Conservation (phyloP, 2,113 vertebrate genomes). For the Condylura cristata region DNA sequence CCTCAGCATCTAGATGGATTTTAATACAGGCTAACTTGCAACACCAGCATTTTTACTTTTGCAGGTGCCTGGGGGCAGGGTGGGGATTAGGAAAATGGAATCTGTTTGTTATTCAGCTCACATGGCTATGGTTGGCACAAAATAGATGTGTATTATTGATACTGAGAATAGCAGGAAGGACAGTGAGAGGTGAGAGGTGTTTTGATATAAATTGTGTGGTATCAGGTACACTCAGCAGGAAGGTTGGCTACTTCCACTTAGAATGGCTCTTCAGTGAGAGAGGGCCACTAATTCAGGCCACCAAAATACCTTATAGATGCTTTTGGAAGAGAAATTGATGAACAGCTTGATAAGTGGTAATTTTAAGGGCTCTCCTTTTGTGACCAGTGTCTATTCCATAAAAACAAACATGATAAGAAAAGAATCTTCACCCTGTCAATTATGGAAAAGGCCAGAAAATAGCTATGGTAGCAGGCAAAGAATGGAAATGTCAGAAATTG, state of each 20-base stretch:
- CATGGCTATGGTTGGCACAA: not conserved
- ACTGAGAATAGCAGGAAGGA: not conserved
- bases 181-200: not conserved
- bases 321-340: not conserved
- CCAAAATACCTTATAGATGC: not conserved
- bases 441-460: not conserved
- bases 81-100: not conserved
- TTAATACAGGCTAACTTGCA: not conserved
- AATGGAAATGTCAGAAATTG: constrained; percentile 18
- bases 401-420: constrained; percentile 31
- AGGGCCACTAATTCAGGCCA: not conserved
- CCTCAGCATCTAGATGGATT: not conserved
- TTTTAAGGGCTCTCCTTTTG: not conserved
- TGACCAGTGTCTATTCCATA: not conserved
- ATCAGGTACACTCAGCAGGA: not conserved
- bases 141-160: not conserved
- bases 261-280: not conserved
- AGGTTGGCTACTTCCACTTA: not conserved
- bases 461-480: not conserved
- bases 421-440: not conserved
- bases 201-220: not conserved
- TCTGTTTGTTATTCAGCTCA: constrained; percentile 37
- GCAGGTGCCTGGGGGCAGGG: not conserved
- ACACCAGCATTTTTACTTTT: not conserved
- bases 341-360: not conserved